Percentiles rank a stretch among this genome's conserved stretches.
Evolutionary conservation across 2,797 vertebrate species (phyloP).

Genomic region (Chanos chanos): DNA sequence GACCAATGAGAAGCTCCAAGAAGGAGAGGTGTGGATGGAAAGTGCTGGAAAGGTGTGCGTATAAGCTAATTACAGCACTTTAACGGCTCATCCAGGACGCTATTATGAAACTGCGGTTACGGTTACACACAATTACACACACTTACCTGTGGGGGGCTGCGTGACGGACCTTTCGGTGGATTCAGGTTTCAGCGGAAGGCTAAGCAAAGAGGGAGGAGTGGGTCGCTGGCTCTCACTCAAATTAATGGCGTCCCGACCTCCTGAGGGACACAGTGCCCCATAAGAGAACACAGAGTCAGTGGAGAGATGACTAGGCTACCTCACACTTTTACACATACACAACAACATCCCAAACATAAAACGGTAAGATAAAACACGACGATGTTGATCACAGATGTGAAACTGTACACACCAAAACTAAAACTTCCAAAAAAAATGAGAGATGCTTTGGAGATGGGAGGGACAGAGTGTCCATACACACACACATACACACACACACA

Average conservation of each 20-base stretch:
- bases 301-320: constrained; percentile 18
- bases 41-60: constrained; percentile 40
- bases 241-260: constrained; percentile 76
- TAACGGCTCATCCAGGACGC: constrained; percentile 42
- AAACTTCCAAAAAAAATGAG: background rate
- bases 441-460: too few species aligned
- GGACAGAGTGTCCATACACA: constrained; percentile 12
- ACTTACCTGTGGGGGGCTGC: constrained; percentile 72
- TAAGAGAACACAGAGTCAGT: too few species aligned
- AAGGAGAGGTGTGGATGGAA: constrained; percentile 56
- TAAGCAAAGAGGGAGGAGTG: constrained; percentile 67
- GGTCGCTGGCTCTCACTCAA: constrained; percentile 69
- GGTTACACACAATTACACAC: constrained; percentile 51
- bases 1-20: constrained; percentile 62
- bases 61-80: constrained; percentile 62
- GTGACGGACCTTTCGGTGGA: constrained; percentile 53
- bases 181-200: constrained; percentile 46
- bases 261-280: constrained; percentile 58
- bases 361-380: too few species aligned
- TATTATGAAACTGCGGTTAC: constrained; percentile 48
- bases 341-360: constrained; percentile 6
- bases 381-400: too few species aligned
- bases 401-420: constrained; percentile 42
- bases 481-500: constrained; percentile 30
- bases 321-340: background rate